A percentile compares a stretch with the other conserved stretches of the same genome.
These are phyloP conservation scores for Macquaria australasica DNA, from an alignment of 2,113 vertebrate genomes.

Conservation along the genomic window DNA sequence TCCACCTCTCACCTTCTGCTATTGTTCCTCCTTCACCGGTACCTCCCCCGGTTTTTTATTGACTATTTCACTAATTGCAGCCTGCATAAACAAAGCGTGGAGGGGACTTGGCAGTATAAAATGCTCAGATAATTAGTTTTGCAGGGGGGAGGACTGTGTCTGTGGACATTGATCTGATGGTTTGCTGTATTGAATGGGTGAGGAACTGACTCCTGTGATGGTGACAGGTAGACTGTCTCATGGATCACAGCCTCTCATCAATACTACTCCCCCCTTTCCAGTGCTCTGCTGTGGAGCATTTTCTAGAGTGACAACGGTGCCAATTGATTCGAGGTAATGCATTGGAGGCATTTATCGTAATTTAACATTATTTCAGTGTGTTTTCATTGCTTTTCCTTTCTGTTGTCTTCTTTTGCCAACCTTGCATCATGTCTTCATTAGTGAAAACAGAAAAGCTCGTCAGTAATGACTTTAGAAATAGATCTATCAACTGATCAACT, in stretches of 20 bases:
- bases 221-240: constrained; percentile 81
- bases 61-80: constrained; percentile 89
- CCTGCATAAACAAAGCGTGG: constrained; percentile 84
- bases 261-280: constrained; percentile 65
- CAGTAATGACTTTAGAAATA: constrained; percentile 6
- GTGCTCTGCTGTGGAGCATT: constrained; percentile 61
- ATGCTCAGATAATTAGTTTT: constrained; percentile 86
- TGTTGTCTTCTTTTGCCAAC: constrained; percentile 29
- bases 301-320: constrained; percentile 66
- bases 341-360: constrained; percentile 65
- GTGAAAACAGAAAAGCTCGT: constrained; percentile 1
- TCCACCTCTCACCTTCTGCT: constrained; percentile 60
- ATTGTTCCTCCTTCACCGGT: constrained; percentile 68
- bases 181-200: constrained; percentile 69
- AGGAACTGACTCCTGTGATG: constrained; percentile 64
- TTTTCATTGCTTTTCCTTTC: constrained; percentile 30
- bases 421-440: constrained; percentile 36
- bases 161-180: constrained; percentile 82
- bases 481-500: neutral
- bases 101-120: constrained; percentile 75
- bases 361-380: constrained; percentile 41
- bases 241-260: constrained; percentile 81
- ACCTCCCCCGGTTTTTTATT: constrained; percentile 87
- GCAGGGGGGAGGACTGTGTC: constrained; percentile 59
- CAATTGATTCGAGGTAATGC: constrained; percentile 76